Evolutionary conservation across 2,888 invertebrate species (phyloP).

Genomic region (Spicauda simplicius): DNA sequence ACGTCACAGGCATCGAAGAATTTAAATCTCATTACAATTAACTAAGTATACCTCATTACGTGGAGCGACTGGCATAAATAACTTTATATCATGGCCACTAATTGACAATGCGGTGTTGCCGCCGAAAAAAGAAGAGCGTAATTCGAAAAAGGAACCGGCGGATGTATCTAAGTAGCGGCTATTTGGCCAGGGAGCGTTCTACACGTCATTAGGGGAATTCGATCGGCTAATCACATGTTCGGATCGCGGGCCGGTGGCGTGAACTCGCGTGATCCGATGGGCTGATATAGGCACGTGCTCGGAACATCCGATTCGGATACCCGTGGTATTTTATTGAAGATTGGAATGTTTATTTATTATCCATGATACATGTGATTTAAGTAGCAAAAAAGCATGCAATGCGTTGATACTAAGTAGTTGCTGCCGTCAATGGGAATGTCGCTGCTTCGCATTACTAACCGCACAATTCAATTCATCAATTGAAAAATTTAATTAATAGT

Average conservation of each 20-base stretch:
- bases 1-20: conserved; percentile 34
- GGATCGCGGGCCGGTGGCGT: conserved; percentile 55
- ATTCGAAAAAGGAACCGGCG: conserved; percentile 63
- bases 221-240: conserved; percentile 55
- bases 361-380: too few relatives aligned
- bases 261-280: conserved; percentile 49
- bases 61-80: conserved; percentile 58
- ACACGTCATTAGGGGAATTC: conserved; percentile 62
- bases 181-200: conserved; percentile 39
- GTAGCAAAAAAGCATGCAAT: too few relatives aligned
- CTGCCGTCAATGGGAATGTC: too few relatives aligned
- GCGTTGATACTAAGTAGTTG: too few relatives aligned
- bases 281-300: conserved; percentile 56
- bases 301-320: conserved; percentile 48
- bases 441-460: too few relatives aligned
- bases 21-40: conserved; percentile 47
- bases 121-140: conserved; percentile 31
- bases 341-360: conserved; percentile 14
- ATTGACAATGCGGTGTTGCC: conserved; percentile 57
- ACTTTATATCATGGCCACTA: conserved; percentile 69
- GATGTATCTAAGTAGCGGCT: conserved; percentile 56
- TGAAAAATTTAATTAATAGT: too few relatives aligned
- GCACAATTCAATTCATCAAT: too few relatives aligned
- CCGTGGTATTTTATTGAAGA: conserved; percentile 30
- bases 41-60: conserved; percentile 46